Evolutionary conservation across 2,113 vertebrate genomes (phyloP).

Genomic region (Formicarius rufipectus): DNA sequence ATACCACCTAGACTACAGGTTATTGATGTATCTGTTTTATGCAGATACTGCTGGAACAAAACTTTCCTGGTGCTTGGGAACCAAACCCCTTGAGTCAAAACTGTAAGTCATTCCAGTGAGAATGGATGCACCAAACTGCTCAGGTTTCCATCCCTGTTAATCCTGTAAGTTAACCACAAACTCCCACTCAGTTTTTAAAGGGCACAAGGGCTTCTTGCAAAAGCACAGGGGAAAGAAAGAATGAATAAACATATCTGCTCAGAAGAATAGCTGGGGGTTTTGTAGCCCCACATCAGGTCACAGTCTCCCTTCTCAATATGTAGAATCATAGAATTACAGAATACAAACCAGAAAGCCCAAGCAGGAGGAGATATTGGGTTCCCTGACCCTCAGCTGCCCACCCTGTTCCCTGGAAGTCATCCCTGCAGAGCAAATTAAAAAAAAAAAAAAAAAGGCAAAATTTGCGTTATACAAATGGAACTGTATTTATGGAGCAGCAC

Average conservation of each 20-base stretch:
- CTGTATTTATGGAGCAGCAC: not conserved
- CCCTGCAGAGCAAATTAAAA: not conserved
- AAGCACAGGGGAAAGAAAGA: not conserved
- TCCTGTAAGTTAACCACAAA: not conserved
- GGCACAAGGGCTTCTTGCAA: not conserved
- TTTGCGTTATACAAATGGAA: not conserved
- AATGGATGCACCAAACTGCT: not conserved
- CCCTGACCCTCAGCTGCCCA: not conserved
- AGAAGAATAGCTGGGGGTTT: not conserved
- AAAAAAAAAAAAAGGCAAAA: too few species aligned
- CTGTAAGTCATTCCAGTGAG: not conserved
- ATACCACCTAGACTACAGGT: not conserved
- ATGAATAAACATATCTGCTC: not conserved
- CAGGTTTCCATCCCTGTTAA: not conserved
- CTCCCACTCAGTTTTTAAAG: not conserved
- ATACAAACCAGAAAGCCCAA: not conserved
- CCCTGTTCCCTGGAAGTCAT: not conserved
- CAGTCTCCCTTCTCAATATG: not conserved
- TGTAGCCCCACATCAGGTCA: not conserved
- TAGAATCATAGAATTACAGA: not conserved
- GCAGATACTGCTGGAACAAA: not conserved
- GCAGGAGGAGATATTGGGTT: not conserved
- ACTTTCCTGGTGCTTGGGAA: not conserved
- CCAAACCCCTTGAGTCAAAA: not conserved
- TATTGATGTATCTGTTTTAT: not conserved